phyloP scores from a whole-genome alignment of 2,888 invertebrate genomes.

The Liopterus haemorrhoidalis region DNA sequence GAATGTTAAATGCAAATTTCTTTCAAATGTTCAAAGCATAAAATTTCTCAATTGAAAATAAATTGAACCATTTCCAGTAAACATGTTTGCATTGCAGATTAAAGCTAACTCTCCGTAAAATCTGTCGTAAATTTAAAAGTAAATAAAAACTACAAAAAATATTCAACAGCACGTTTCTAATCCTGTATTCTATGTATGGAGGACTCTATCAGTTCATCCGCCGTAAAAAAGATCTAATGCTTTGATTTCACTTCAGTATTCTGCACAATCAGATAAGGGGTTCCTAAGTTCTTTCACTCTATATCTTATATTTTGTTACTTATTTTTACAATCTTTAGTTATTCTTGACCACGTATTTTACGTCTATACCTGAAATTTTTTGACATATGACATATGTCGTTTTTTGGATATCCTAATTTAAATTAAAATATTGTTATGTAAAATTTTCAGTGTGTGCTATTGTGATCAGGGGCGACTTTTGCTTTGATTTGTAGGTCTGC shows the following conservation, averaged over 20 bases:
- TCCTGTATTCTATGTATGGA: slow-evolving; percentile 22
- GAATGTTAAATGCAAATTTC: too few relatives aligned
- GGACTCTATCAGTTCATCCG: slow-evolving; percentile 19
- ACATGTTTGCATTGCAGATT: slow-evolving; percentile 5
- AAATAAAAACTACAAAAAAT: slow-evolving; percentile 24
- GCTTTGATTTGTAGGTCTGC: too few relatives aligned
- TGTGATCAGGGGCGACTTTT: too few relatives aligned
- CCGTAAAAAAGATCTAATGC: slow-evolving; percentile 7
- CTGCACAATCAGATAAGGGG: background rate
- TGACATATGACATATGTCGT: too few relatives aligned
- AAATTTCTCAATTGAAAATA: too few relatives aligned
- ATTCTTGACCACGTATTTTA: slow-evolving; percentile 1
- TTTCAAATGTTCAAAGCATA: too few relatives aligned
- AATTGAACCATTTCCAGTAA: too few relatives aligned
- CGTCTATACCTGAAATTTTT: background rate
- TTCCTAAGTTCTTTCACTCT: background rate
- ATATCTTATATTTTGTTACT: background rate
- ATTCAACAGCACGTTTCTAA: slow-evolving; percentile 27
- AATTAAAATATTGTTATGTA: too few relatives aligned
- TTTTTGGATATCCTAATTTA: too few relatives aligned
- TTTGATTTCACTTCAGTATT: background rate
- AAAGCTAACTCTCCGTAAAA: slow-evolving; percentile 6
- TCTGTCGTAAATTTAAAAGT: slow-evolving; percentile 18
- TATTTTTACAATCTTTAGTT: background rate
- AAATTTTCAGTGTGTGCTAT: too few relatives aligned